phyloP scores from a whole-genome alignment of 2,113 vertebrate genomes.

The Capreolus pygargus region DNA sequence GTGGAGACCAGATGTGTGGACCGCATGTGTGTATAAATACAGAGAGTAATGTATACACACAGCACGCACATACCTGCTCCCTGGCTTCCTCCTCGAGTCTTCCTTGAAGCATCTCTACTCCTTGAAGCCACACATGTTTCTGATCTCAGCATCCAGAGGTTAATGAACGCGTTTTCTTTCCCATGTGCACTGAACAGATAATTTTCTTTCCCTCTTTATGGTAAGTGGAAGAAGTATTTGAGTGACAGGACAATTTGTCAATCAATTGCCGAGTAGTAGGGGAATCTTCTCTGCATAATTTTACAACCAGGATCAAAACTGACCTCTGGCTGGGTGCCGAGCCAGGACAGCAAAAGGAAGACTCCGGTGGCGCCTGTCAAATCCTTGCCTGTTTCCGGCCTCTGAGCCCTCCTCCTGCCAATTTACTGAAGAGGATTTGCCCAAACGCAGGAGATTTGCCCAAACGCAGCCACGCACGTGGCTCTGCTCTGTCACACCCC shows the following conservation, averaged over 20 bases:
- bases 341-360: conserved; percentile 64
- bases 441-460: neutral
- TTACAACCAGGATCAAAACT: conserved; percentile 71
- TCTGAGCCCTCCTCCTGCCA: conserved; percentile 29
- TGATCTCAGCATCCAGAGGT: conserved; percentile 73
- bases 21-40: neutral
- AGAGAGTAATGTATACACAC: neutral
- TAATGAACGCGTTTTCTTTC: conserved; percentile 75
- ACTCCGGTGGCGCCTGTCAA: conserved; percentile 64
- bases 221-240: conserved; percentile 80
- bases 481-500: fast-evolving
- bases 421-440: neutral
- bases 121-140: conserved; percentile 45
- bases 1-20: neutral
- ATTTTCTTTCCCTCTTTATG: conserved; percentile 80
- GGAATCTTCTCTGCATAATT: conserved; percentile 77
- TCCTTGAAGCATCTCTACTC: neutral
- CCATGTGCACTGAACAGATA: conserved; percentile 80
- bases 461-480: fast-evolving
- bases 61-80: neutral
- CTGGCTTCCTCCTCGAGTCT: conserved; percentile 1
- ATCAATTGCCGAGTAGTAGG: conserved; percentile 76
- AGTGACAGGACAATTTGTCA: conserved; percentile 85
- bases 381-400: conserved; percentile 51
- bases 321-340: conserved; percentile 71